These are phyloP conservation scores for Muscina levida DNA, from an alignment of 2,888 invertebrate species.

Conservation along the genomic window DNA sequence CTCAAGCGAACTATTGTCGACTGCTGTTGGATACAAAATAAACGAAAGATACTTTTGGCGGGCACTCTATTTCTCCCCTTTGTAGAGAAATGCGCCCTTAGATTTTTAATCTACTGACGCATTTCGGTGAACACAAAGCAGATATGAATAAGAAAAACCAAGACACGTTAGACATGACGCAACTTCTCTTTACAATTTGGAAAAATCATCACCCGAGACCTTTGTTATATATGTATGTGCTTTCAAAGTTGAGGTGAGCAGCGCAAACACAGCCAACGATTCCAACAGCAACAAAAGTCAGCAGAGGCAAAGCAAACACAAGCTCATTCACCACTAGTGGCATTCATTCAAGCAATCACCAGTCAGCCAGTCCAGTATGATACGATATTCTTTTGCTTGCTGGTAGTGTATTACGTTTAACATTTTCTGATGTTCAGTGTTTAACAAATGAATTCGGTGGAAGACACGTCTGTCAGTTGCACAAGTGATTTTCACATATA, in stretches of 20 bases:
- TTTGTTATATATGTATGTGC: not conserved
- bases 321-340: not conserved
- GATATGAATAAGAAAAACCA: slow-evolving; percentile 3
- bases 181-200: slow-evolving; percentile 19
- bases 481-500: slow-evolving; percentile 57
- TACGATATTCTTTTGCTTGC: slow-evolving; percentile 14
- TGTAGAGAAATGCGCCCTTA: not conserved
- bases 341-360: not conserved
- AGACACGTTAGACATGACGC: slow-evolving; percentile 5
- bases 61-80: no score
- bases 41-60: no score
- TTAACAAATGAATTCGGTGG: slow-evolving; percentile 40
- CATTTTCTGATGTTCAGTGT: slow-evolving; percentile 33
- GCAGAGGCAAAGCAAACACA: slow-evolving; percentile 19
- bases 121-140: not conserved
- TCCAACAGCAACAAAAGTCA: not conserved
- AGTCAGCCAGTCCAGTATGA: slow-evolving; percentile 9
- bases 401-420: slow-evolving; percentile 25
- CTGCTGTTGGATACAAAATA: no score
- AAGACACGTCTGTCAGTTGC: slow-evolving; percentile 52
- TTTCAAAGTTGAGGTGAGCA: slow-evolving; percentile 27
- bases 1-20: no score
- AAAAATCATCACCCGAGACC: slow-evolving; percentile 14
- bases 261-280: not conserved
- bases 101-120: not conserved